Percentiles rank a stretch among this genome's conserved stretches.
Evolutionary conservation across 2,888 invertebrate genomes (phyloP).

Genomic region (Synanthedon myopaeformis): DNA sequence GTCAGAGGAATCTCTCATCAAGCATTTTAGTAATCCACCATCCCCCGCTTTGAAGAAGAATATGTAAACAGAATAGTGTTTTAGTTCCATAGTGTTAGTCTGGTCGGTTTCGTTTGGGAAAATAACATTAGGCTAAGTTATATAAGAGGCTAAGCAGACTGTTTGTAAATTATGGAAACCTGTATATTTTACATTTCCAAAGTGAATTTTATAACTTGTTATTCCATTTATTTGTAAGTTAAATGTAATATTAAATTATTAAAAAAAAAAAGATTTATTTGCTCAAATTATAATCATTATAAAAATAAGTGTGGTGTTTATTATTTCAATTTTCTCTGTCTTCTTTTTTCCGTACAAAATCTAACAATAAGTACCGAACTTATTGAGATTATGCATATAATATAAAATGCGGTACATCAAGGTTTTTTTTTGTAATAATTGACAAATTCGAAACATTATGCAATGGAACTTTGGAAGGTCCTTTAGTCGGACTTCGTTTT

Average conservation of each 20-base stretch:
- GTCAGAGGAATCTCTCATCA: constrained; percentile 24
- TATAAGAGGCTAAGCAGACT: constrained; percentile 29
- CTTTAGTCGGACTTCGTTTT: no score
- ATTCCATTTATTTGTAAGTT: constrained; percentile 60
- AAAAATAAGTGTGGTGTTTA: constrained; percentile 14
- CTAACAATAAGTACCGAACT: no score
- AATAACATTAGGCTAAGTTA: not conserved
- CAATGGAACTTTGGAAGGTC: no score
- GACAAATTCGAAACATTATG: no score
- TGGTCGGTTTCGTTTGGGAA: no score
- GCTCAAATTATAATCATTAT: constrained; percentile 54
- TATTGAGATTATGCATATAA: no score
- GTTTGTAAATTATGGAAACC: constrained; percentile 38
- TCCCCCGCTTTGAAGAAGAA: constrained; percentile 47
- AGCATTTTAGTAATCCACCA: constrained; percentile 43
- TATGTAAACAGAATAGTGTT: constrained; percentile 24
- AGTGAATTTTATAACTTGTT: constrained; percentile 67
- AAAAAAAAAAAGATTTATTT: constrained; percentile 46
- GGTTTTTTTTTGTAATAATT: no score
- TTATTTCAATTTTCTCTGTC: not conserved
- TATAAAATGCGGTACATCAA: no score
- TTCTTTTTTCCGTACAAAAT: no score
- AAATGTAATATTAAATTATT: constrained; percentile 49
- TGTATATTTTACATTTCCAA: constrained; percentile 63
- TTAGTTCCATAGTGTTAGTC: no score